A percentile compares a stretch with the other conserved stretches of the same genome.
Conservation (phyloP, 2,888 invertebrate genomes). For the Phortica magna region DNA sequence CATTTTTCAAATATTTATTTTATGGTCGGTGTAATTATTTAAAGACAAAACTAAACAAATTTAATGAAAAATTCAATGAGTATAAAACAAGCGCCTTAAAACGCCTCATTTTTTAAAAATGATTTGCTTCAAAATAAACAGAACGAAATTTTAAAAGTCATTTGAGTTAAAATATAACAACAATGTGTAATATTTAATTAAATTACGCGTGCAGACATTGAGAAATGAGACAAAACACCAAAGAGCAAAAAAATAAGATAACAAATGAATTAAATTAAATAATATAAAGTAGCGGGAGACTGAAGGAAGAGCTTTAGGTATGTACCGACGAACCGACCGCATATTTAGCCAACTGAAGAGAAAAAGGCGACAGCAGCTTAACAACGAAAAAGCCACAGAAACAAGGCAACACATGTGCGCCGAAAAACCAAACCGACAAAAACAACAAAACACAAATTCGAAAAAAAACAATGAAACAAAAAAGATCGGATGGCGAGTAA, state of each 20-base stretch:
- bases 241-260: slow-evolving; percentile 12
- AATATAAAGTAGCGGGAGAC: no score
- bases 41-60: no score
- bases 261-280: neutral
- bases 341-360: slow-evolving; percentile 65
- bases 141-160: slow-evolving; percentile 41
- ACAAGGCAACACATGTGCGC: slow-evolving; percentile 53
- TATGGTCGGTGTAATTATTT: no score
- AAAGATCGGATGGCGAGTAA: slow-evolving; percentile 39
- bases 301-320: no score
- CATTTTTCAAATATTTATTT: no score
- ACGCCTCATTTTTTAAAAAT: neutral
- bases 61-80: no score
- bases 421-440: neutral
- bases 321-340: slow-evolving; percentile 52
- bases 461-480: neutral
- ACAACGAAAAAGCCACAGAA: slow-evolving; percentile 25
- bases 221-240: slow-evolving; percentile 47
- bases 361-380: slow-evolving; percentile 16
- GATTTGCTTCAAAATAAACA: neutral
- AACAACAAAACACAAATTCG: neutral
- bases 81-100: no score
- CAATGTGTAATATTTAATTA: slow-evolving; percentile 52
- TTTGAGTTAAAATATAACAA: slow-evolving; percentile 36
- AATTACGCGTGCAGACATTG: slow-evolving; percentile 53